phyloP scores from a whole-genome alignment of 2,888 invertebrate species.

The Panorpa germanica region DNA sequence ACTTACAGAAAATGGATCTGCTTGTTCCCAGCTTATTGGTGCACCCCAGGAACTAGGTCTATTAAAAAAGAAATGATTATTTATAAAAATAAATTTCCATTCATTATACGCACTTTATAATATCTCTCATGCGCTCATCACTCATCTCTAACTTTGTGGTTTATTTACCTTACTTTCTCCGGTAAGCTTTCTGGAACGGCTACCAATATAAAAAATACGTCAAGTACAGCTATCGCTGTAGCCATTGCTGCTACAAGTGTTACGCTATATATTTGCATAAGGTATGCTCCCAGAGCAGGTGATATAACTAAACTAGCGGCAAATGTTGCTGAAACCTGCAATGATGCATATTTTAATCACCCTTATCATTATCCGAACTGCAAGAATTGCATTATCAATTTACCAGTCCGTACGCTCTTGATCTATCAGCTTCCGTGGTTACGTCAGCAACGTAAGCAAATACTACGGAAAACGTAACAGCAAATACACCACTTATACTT shows the following conservation, averaged over 20 bases:
- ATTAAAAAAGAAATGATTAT: conserved; percentile 16
- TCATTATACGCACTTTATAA: too few species aligned
- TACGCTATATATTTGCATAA: conserved; percentile 69
- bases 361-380: conserved; percentile 7
- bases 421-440: conserved; percentile 89
- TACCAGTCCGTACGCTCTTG: conserved; percentile 90
- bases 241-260: conserved; percentile 85
- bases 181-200: conserved; percentile 97
- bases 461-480: conserved; percentile 97
- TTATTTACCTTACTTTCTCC: conserved; percentile 78
- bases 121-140: too few species aligned
- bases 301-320: conserved; percentile 98
- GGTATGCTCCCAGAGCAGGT: conserved; percentile 84
- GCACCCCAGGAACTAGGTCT: conserved; percentile 64
- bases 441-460: conserved; percentile 99
- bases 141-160: too few species aligned
- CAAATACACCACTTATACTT: conserved; percentile 95
- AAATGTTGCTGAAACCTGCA: conserved; percentile 83
- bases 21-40: conserved; percentile 92
- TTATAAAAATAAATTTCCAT: too few species aligned
- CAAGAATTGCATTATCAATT: too few species aligned
- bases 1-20: conserved; percentile 84
- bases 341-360: too few species aligned
- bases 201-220: conserved; percentile 94
- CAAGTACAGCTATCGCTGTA: conserved; percentile 86